phyloP scores from a whole-genome alignment of 2,113 vertebrate species.

The Sakesphorus luctuosus region DNA sequence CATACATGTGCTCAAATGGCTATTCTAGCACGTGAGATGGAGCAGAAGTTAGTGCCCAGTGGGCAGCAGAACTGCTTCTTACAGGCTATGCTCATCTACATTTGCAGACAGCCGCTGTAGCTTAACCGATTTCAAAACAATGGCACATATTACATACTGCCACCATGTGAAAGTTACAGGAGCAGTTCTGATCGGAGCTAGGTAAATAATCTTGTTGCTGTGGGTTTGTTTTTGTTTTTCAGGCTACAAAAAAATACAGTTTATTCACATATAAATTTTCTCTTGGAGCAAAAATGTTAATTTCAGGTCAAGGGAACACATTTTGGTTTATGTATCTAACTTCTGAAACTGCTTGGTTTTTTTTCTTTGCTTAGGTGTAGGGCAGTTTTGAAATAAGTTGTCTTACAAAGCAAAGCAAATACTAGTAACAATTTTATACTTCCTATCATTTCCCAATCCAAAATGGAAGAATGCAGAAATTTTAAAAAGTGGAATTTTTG shows the following conservation, averaged over 20 bases:
- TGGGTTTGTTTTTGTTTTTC: not conserved
- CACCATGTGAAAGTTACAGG: not conserved
- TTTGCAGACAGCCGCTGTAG: not conserved
- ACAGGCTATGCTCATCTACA: not conserved
- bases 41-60: not conserved
- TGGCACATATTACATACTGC: not conserved
- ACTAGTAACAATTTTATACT: not conserved
- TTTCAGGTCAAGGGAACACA: not conserved
- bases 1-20: not conserved
- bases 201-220: not conserved
- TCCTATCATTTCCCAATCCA: not conserved
- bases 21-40: not conserved
- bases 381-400: not conserved
- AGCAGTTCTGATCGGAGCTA: not conserved
- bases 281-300: not conserved
- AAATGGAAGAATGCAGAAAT: not conserved
- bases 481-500: not conserved
- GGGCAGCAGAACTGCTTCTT: not conserved
- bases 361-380: not conserved
- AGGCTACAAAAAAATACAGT: not conserved
- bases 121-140: not conserved
- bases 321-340: not conserved
- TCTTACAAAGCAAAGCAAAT: not conserved
- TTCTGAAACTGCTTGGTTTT: not conserved
- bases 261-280: not conserved